Conservation (phyloP, 2,797 vertebrate species). For the Mallotus villosus region DNA sequence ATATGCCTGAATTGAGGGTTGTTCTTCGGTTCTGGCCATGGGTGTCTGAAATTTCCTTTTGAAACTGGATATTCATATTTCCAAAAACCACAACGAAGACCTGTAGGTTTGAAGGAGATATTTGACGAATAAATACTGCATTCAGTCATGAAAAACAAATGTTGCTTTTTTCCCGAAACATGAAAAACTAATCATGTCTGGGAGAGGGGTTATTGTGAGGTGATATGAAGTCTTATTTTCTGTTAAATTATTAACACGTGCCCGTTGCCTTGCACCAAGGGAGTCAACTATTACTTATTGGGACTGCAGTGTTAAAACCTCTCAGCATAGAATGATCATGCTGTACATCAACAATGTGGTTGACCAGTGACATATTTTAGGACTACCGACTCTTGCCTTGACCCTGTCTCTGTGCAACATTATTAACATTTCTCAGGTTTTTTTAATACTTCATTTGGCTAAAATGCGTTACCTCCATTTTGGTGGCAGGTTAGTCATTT, state of each 20-base stretch:
- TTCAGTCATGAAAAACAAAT: conserved; percentile 15
- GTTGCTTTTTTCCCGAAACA: not conserved
- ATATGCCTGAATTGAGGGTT: not conserved
- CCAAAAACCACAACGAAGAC: not conserved
- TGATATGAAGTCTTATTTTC: conserved; percentile 27
- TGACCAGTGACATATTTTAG: conserved; percentile 10
- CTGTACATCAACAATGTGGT: conserved; percentile 19
- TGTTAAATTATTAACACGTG: conserved; percentile 37
- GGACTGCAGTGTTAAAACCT: conserved; percentile 9
- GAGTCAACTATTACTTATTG: conserved; percentile 38
- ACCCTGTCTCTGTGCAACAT: conserved; percentile 37
- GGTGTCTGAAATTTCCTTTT: not conserved
- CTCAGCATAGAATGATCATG: conserved; percentile 36
- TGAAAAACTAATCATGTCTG: not conserved
- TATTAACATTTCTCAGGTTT: not conserved
- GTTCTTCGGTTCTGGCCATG: not conserved
- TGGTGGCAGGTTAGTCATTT: not conserved
- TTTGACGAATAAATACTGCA: not conserved
- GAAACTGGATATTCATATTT: not conserved
- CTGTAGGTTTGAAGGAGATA: not conserved
- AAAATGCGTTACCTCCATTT: too few relatives aligned
- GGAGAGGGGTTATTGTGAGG: conserved; percentile 12
- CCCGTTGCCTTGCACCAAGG: conserved; percentile 8
- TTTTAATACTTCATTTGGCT: too few relatives aligned
- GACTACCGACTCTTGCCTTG: conserved; percentile 22